Evolutionary conservation across 1,140 invertebrate species (phyloP), one percentile per base, ranked within the genome.

Genomic region (Thaumatotibia leucotreta): DNA sequence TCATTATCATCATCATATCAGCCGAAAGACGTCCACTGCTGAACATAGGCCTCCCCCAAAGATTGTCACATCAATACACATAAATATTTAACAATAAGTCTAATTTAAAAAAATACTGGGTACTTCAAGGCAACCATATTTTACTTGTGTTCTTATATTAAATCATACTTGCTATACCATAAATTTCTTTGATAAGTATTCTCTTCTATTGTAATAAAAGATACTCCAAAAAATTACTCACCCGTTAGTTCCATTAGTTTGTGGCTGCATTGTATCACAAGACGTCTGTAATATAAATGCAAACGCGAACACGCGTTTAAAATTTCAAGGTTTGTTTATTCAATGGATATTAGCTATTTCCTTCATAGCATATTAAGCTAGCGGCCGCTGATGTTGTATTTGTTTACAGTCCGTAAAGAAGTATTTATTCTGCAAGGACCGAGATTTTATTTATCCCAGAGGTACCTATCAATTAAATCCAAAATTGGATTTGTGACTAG

Each of bases 271-370:
- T 29, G 24, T 58, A 58, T 27, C 52, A 58, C 52, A 27, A 29
- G 52, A 27, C 52, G n/a, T 11, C 20, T 8, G 49, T n/a, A 31
- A 58, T 11, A 54, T 14, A 27, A 27, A 27, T 14, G 24, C 23
- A 29, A 6, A 58, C 52, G 27, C 24, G 52, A 17, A 58, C 9
- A 27, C 52, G 52, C 24, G 27, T 49, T n/a, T 58, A 23, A 17
- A 8, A 27, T 31, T 68, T 71, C 74, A 74, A 76, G 74, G 75
- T 75, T 73, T 77, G 68, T 75, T 77, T 81, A 77, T 58, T 65
- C 52, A 71, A 64, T 69, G 27, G 31, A 68, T 29, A 58, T 58
- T 58, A 58, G 14, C 23, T 58, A 10, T 58, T 58, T 58, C 52
- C 24, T 45, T 45, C 39, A 17, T 45, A 45, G 39, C 39, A 14